phyloP scores from a whole-genome alignment of 2,888 invertebrate genomes.

The Sarcophaga caerulescens region DNA sequence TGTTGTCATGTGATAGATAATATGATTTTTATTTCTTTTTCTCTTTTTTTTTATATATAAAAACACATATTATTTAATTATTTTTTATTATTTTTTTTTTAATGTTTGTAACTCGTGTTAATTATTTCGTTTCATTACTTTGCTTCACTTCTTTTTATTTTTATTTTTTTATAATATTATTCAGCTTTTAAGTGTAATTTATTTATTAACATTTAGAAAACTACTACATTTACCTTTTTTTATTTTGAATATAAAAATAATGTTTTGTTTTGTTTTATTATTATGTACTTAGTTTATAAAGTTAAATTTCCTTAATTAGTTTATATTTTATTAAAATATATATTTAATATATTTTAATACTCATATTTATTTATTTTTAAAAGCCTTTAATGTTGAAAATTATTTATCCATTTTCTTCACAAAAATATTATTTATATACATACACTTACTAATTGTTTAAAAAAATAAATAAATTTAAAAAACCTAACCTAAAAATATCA shows the following conservation, averaged over 20 bases:
- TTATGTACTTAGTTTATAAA: constrained; percentile 25
- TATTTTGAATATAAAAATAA: constrained; percentile 54
- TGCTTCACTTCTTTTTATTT: constrained; percentile 44
- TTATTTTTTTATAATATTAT: neutral
- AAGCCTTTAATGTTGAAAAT: no score
- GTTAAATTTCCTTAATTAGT: constrained; percentile 23
- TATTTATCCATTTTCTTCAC: constrained; percentile 10
- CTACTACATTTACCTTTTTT: constrained; percentile 58
- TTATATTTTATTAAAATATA: constrained; percentile 35
- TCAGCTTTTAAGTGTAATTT: constrained; percentile 32
- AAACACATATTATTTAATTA: constrained; percentile 45
- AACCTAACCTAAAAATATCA: no score
- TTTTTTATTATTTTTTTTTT: neutral
- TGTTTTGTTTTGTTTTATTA: constrained; percentile 22
- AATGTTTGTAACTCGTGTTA: constrained; percentile 24
- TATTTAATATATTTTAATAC: constrained; percentile 4
- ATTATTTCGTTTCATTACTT: constrained; percentile 14
- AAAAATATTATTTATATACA: constrained; percentile 19
- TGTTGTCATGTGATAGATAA: no score
- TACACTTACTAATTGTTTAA: constrained; percentile 25
- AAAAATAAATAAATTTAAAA: neutral
- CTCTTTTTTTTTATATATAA: constrained; percentile 59
- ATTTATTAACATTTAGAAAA: constrained; percentile 62
- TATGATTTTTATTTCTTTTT: constrained; percentile 19
- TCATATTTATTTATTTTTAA: neutral